phyloP scores from a whole-genome alignment of 2,888 invertebrate genomes.

The Eremobia ochroleuca region DNA sequence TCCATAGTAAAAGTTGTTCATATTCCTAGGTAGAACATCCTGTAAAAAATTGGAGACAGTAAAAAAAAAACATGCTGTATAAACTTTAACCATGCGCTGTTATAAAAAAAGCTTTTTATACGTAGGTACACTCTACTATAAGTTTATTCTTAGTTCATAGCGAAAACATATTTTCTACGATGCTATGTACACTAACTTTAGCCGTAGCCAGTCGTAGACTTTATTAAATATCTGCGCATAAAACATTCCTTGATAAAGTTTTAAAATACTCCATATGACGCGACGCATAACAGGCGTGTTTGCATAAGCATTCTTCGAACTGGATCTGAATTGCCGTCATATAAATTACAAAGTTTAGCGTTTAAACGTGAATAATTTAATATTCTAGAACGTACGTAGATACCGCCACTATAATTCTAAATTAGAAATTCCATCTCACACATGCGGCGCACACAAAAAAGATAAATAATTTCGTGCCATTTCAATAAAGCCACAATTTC shows the following conservation, averaged over 20 bases:
- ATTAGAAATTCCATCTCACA: slow-evolving; percentile 69
- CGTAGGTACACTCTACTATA: not conserved
- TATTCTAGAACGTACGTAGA: slow-evolving; percentile 54
- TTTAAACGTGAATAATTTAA: slow-evolving; percentile 61
- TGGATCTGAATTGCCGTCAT: slow-evolving; percentile 52
- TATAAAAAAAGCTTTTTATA: not conserved
- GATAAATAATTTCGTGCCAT: slow-evolving; percentile 86
- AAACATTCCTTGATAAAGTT: slow-evolving; percentile 56
- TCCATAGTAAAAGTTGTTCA: too few relatives aligned
- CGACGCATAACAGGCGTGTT: slow-evolving; percentile 40
- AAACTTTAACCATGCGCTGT: not conserved
- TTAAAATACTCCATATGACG: slow-evolving; percentile 49
- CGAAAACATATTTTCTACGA: slow-evolving; percentile 23
- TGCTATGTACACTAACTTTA: slow-evolving; percentile 19
- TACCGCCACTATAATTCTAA: slow-evolving; percentile 63
- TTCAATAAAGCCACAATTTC: slow-evolving; percentile 90
- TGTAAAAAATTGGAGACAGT: too few relatives aligned
- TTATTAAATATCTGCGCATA: slow-evolving; percentile 56
- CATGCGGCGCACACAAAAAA: slow-evolving; percentile 72
- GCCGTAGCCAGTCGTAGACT: slow-evolving; percentile 24
- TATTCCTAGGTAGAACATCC: too few relatives aligned
- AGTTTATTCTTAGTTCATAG: slow-evolving; percentile 4
- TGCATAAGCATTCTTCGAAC: slow-evolving; percentile 53
- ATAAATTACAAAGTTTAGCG: slow-evolving; percentile 58
- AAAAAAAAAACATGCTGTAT: too few relatives aligned